A percentile compares a stretch with the other conserved stretches of the same genome.
Conservation (phyloP, 2,888 invertebrate species). For the Ichneumoninae sp. region DNA sequence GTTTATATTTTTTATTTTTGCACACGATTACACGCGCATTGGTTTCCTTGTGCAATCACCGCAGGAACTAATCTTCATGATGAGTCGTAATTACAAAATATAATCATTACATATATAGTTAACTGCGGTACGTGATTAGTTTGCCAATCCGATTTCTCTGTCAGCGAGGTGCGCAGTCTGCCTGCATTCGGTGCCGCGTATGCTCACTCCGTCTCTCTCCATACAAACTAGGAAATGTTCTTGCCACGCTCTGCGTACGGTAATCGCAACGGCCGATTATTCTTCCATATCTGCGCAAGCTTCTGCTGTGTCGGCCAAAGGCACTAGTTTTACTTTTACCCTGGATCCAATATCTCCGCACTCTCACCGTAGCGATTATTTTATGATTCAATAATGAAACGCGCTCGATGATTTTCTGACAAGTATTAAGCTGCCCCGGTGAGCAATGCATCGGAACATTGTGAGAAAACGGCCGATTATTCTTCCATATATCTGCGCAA, state of each 20-base stretch:
- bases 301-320: neutral
- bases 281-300: slow-evolving; percentile 38
- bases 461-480: slow-evolving; percentile 42
- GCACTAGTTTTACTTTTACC: neutral
- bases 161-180: neutral
- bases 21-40: slow-evolving; percentile 13
- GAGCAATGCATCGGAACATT: neutral
- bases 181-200: slow-evolving; percentile 1
- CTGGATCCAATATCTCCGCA: slow-evolving; percentile 1
- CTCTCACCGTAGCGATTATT: slow-evolving; percentile 2
- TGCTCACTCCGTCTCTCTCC: slow-evolving; percentile 1
- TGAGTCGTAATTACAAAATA: slow-evolving; percentile 59
- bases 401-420: slow-evolving; percentile 15
- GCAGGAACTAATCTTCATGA: slow-evolving; percentile 55
- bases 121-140: slow-evolving; percentile 59
- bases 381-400: slow-evolving; percentile 28
- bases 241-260: slow-evolving; percentile 38
- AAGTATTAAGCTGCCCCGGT: slow-evolving; percentile 16
- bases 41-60: slow-evolving; percentile 38
- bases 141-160: slow-evolving; percentile 61
- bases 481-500: slow-evolving; percentile 33
- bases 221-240: slow-evolving; percentile 55
- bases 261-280: slow-evolving; percentile 57
- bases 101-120: slow-evolving; percentile 45
- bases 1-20: neutral